Evolutionary conservation across 2,888 invertebrate species (phyloP).

Genomic region (Xanthia icteritia): DNA sequence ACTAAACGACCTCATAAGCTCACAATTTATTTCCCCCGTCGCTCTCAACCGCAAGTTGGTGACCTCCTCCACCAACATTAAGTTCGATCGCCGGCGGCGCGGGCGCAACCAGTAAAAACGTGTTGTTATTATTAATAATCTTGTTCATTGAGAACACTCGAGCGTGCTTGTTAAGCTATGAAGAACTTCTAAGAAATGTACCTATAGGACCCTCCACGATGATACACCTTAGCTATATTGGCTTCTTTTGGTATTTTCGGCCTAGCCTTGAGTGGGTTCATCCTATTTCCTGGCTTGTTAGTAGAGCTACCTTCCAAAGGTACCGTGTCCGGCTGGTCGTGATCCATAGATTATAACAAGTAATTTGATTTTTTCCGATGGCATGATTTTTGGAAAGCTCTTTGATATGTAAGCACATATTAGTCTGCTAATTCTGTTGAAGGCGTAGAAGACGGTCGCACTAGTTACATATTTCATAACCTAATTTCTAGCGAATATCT

Average conservation of each 20-base stretch:
- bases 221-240: conserved; percentile 23
- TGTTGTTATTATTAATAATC: conserved; percentile 89
- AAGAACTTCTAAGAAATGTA: conserved; percentile 72
- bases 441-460: not conserved
- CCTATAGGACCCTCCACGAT: conserved; percentile 70
- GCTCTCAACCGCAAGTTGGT: conserved; percentile 74
- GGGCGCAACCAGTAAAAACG: conserved; percentile 84
- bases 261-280: not conserved
- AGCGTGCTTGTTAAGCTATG: conserved; percentile 66
- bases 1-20: conserved; percentile 27
- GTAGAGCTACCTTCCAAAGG: not conserved
- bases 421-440: not conserved
- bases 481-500: conserved; percentile 2
- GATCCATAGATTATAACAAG: too few relatives aligned
- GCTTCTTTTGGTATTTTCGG: not conserved
- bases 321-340: not conserved
- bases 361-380: not conserved
- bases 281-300: conserved; percentile 4
- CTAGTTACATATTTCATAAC: not conserved
- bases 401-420: not conserved
- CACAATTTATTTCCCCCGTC: conserved; percentile 32
- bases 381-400: not conserved
- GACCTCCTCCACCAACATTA: conserved; percentile 71
- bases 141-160: conserved; percentile 80
- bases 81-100: conserved; percentile 83